Evolutionary conservation across 2,797 vertebrate genomes (phyloP).

Genomic region (Cuniculus paca): DNA sequence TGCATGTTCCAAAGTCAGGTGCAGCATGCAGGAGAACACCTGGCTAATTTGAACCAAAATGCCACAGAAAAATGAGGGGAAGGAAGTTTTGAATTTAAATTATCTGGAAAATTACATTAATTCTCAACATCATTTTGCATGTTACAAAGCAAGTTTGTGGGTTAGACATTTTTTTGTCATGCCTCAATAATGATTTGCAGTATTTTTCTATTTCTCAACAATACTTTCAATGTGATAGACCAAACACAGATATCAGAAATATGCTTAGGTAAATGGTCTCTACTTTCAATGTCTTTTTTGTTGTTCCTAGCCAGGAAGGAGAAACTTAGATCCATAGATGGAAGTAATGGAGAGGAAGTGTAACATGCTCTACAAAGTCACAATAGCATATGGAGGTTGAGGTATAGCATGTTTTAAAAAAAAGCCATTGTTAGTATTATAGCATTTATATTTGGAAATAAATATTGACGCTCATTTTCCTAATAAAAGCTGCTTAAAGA

Average conservation of each 20-base stretch:
- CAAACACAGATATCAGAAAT: not conserved
- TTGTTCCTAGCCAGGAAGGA: not conserved
- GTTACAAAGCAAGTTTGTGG: slow-evolving; percentile 7
- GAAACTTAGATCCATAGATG: slow-evolving; percentile 6
- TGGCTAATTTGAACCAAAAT: slow-evolving; percentile 65
- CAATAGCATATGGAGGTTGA: not conserved
- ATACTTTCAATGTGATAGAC: slow-evolving; percentile 38
- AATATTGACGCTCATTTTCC: not conserved
- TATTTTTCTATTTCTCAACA: slow-evolving; percentile 57
- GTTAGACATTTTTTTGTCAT: not conserved
- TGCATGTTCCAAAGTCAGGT: slow-evolving; percentile 1
- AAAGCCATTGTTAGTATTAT: not conserved
- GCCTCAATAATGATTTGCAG: slow-evolving; percentile 9
- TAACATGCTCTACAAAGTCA: not conserved
- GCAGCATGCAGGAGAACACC: not conserved
- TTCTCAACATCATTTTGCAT: slow-evolving; percentile 56
- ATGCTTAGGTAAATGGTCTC: slow-evolving; percentile 24
- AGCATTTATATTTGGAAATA: slow-evolving; percentile 31
- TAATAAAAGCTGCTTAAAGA: not conserved
- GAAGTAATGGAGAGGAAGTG: not conserved
- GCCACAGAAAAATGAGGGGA: slow-evolving; percentile 48
- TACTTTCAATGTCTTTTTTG: slow-evolving; percentile 14
- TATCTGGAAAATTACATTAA: slow-evolving; percentile 71
- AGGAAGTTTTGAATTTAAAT: slow-evolving; percentile 72
- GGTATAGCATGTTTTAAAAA: not conserved